Conservation (phyloP, 2,113 vertebrate species). For the Hippocampus barbouri region DNA sequence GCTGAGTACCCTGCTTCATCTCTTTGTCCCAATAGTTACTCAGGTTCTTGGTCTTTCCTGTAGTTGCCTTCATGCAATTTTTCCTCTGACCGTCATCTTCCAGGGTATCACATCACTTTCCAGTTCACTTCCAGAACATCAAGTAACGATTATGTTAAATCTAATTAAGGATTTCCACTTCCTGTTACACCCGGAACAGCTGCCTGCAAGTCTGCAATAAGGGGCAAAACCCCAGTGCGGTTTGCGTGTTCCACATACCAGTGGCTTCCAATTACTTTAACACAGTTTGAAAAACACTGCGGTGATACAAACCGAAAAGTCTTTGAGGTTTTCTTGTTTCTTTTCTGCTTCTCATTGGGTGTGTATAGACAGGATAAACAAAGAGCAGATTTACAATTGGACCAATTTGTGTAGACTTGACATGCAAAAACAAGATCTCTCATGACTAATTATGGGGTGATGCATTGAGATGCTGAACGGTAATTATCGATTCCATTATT, state of each 20-base stretch:
- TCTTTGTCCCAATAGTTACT: conserved; percentile 54
- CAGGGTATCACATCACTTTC: conserved; percentile 52
- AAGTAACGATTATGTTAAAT: conserved; percentile 47
- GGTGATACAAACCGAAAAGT: conserved; percentile 35
- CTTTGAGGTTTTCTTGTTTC: conserved; percentile 54
- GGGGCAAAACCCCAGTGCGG: conserved; percentile 52
- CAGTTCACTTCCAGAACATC: conserved; percentile 33
- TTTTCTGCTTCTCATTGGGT: conserved; percentile 45
- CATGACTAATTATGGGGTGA: conserved; percentile 42
- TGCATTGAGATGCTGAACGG: conserved; percentile 55
- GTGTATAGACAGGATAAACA: conserved; percentile 46
- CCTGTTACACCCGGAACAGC: conserved; percentile 59
- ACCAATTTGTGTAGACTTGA: conserved; percentile 32
- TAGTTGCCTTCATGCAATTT: conserved; percentile 21
- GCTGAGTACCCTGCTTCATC: conserved; percentile 64
- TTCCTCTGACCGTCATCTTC: conserved; percentile 52
- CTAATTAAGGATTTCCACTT: conserved; percentile 62
- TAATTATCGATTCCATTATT: conserved; percentile 65
- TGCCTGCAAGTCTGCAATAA: conserved; percentile 46
- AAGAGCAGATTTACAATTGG: conserved; percentile 37
- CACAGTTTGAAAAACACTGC: conserved; percentile 49
- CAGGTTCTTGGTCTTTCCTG: conserved; percentile 31
- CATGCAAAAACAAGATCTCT: conserved; percentile 15
- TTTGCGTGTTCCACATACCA: conserved; percentile 58
- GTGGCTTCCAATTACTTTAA: conserved; percentile 65